A percentile compares a stretch with the other conserved stretches of the same genome.
These are phyloP conservation scores for Epinephelus fuscoguttatus DNA, from an alignment of 2,113 vertebrate species.

Conservation along the genomic window DNA sequence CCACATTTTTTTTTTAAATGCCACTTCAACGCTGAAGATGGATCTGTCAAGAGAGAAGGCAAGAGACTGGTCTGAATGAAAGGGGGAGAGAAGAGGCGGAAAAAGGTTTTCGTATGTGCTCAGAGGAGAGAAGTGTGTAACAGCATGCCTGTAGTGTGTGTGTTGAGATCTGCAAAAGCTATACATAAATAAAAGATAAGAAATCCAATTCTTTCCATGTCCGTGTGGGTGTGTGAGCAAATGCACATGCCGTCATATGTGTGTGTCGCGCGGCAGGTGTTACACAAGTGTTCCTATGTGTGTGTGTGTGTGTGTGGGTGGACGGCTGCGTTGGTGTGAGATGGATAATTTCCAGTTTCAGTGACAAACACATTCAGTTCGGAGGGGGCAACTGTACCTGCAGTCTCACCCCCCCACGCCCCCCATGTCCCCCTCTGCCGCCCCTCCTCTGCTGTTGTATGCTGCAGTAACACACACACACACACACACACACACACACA, in stretches of 20 bases:
- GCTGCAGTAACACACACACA: conserved; percentile 37
- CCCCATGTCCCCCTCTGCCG: not conserved
- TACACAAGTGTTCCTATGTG: conserved; percentile 55
- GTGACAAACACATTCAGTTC: conserved; percentile 49
- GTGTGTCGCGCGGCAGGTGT: conserved; percentile 14
- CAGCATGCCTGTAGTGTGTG: not conserved
- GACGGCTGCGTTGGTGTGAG: conserved; percentile 51
- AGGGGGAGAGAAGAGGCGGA: conserved; percentile 19
- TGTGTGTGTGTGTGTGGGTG: conserved; percentile 9
- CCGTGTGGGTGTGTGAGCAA: conserved; percentile 30
- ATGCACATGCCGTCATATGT: conserved; percentile 23
- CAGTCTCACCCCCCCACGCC: not conserved
- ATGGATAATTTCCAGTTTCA: conserved; percentile 71
- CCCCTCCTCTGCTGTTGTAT: conserved; percentile 2
- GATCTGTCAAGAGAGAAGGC: not conserved
- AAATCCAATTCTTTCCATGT: conserved; percentile 31
- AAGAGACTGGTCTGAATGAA: conserved; percentile 13
- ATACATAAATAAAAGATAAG: conserved; percentile 6
- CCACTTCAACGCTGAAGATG: conserved; percentile 9
- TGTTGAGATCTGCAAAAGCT: not conserved
- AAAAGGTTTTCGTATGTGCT: conserved; percentile 27
- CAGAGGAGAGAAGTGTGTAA: not conserved
- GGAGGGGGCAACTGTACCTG: conserved; percentile 19
- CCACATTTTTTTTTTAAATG: conserved; percentile 37
- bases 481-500: conserved; percentile 15